Evolutionary conservation across 2,888 invertebrate genomes (phyloP), one percentile per base, ranked within the genome.

Genomic region (Troides aeacus): DNA sequence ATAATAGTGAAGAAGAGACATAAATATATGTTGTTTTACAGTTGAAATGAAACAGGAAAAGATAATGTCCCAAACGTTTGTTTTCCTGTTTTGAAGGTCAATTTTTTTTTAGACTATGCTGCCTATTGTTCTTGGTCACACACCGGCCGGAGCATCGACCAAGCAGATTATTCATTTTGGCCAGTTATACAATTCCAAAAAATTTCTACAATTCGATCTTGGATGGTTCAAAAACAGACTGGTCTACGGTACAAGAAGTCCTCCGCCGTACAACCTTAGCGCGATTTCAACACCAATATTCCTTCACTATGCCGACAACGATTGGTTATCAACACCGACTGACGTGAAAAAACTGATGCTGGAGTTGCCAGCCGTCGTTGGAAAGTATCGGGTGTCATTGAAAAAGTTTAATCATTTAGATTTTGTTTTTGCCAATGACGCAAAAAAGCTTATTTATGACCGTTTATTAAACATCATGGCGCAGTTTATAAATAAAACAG

Each of bases 381-480:
- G 92, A n/a, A 89, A 89, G 75, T 91, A 87, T 73, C 81, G 87
- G 76, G 92, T 94, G 0, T 86, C 90, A 0, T 74, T 92, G 63
- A 74, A 83, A 5, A 84, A 89, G 68, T 93, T 93, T 77, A 94
- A 93, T 75, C 94, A 94, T 77, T 78, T 94, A 62, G 94, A 94
- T 77, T 93, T 94, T 74, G 85, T 94, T 5, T 94, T 93, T 76
- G 94, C 93, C 4, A 93, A 88, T 64, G 90, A 94, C 77, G 95
- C 93, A 0, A 92, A 94, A 30, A 88, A 84, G 63, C 83, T 95
- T 58, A 84, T 96, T 0, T 95, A 96, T 76, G 78, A 94, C 75
- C 81, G 93, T 73, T 75, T 92, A 76, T 63, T 93, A 8, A 89
- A 87, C 57, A 89, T 93, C 62, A 90, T 93, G 89, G 75, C 76